Evolutionary conservation across 2,797 vertebrate species (phyloP).

Genomic region (Thalassophryne amazonica): DNA sequence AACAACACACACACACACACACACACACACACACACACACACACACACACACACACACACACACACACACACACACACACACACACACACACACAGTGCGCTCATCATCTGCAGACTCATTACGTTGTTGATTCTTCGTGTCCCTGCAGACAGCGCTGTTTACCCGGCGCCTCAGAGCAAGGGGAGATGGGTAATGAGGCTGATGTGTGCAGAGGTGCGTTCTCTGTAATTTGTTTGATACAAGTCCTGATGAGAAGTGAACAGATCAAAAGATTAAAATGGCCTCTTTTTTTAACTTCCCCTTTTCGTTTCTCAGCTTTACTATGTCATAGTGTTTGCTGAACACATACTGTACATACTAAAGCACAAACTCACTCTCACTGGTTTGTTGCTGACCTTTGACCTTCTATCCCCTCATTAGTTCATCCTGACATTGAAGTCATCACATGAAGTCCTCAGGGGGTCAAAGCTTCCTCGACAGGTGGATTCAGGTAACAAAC

Average conservation of each 20-base stretch:
- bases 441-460: conserved; percentile 4
- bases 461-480: conserved; percentile 14
- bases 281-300: conserved; percentile 18
- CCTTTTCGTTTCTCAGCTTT: conserved; percentile 22
- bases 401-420: conserved; percentile 38
- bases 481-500: conserved; percentile 51
- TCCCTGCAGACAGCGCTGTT: conserved; percentile 65
- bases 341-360: neutral
- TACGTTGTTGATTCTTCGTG: conserved; percentile 65
- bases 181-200: conserved; percentile 62
- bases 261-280: conserved; percentile 65
- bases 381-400: conserved; percentile 26
- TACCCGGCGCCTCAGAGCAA: conserved; percentile 54
- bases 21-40: neutral
- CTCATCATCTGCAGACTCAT: conserved; percentile 64
- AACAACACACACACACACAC: conserved; percentile 11
- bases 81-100: conserved; percentile 13
- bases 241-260: conserved; percentile 63
- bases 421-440: conserved; percentile 40
- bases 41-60: conserved; percentile 23
- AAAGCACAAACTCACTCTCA: conserved; percentile 13
- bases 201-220: conserved; percentile 64
- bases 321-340: conserved; percentile 3
- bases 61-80: neutral
- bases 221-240: conserved; percentile 71